phyloP scores from a whole-genome alignment of 2,113 vertebrate species.

The Pionites leucogaster region DNA sequence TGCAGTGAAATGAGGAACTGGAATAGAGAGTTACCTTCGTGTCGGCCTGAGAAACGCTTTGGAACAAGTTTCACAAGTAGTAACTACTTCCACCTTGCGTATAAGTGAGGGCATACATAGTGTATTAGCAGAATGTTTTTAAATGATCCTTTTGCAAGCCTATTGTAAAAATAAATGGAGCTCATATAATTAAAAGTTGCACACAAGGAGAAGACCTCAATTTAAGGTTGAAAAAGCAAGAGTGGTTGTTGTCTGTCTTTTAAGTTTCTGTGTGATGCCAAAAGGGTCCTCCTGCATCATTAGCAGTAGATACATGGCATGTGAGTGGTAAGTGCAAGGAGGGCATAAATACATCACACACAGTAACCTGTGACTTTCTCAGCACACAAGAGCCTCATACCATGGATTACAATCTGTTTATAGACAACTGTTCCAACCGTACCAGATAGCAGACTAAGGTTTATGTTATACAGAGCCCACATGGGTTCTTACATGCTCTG shows the following conservation, averaged over 20 bases:
- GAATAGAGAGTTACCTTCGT: constrained; percentile 32
- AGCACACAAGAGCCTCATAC: accelerated
- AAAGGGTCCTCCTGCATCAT: neutral
- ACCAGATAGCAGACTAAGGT: neutral
- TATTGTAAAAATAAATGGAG: neutral
- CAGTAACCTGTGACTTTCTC: neutral
- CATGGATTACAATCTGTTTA: neutral
- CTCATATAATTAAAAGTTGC: neutral
- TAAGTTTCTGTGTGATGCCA: neutral
- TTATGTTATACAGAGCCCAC: accelerated
- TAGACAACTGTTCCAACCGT: neutral
- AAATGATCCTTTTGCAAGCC: neutral
- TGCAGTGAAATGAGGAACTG: constrained; percentile 61
- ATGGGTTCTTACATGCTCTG: accelerated
- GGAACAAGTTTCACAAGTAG: neutral
- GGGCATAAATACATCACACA: accelerated
- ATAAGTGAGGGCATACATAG: neutral
- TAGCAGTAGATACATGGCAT: neutral
- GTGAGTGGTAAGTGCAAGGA: neutral
- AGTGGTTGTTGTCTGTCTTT: neutral
- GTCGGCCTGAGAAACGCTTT: neutral
- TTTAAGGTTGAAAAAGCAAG: neutral
- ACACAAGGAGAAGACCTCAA: neutral
- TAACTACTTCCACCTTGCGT: neutral
- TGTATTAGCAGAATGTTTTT: neutral